A percentile compares a stretch with the other conserved stretches of the same genome.
phyloP scores from a whole-genome alignment of 2,797 vertebrate genomes.

The Avahi laniger region DNA sequence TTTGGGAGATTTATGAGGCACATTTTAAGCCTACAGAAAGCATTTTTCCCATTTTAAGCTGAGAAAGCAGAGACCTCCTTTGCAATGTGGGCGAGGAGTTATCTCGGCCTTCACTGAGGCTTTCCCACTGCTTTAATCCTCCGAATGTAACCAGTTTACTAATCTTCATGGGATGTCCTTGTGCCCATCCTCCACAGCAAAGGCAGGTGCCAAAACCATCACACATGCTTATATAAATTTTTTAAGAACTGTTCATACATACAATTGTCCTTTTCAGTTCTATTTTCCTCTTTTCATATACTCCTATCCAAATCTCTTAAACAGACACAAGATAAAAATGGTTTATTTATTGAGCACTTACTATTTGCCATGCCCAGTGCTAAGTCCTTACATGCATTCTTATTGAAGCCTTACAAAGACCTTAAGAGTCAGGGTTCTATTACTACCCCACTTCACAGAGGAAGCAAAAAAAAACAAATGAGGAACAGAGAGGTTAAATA shows the following conservation, averaged over 20 bases:
- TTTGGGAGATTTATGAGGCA: rapidly evolving
- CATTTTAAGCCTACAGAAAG: neutral
- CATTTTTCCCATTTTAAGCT: neutral
- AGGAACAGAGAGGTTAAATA: neutral
- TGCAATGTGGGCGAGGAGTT: neutral
- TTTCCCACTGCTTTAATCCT: neutral
- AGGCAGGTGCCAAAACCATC: neutral
- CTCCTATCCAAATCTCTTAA: neutral
- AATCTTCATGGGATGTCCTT: neutral
- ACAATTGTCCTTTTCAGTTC: neutral
- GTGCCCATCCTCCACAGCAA: neutral
- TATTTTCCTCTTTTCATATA: neutral
- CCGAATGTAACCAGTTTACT: neutral
- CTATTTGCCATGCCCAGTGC: neutral
- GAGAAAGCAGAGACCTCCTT: neutral
- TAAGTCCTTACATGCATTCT: neutral
- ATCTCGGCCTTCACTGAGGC: neutral
- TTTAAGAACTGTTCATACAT: neutral
- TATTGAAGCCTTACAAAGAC: neutral
- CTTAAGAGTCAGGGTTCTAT: neutral
- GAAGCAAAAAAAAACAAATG: rapidly evolving
- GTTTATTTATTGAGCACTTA: neutral
- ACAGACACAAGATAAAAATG: neutral
- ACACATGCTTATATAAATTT: neutral
- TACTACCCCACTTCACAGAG: neutral